Base-by-base conservation (phyloP, 35 echinoderm and acorn worm genomes). In the Apostichopus parvimensis region DNA sequence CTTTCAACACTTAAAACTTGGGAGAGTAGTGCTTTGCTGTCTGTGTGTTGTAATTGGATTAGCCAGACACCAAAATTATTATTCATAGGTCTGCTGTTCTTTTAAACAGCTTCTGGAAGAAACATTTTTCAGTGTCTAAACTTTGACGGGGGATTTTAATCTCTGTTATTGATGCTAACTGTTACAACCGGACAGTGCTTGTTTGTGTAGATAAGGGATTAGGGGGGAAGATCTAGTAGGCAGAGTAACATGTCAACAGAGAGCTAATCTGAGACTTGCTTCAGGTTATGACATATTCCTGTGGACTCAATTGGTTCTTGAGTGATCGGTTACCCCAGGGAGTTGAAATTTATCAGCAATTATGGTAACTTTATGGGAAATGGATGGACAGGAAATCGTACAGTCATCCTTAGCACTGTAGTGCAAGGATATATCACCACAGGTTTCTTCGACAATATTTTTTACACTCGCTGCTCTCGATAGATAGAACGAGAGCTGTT, bases 281-380 rank as follows among this genome's bases (percentile, higher is more conserved):
- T 84, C 81, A 59, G 81, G 81, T 84, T n/a, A 84, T 84, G 78
- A 84, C 57, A 59, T 23, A 84, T 84, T 84, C 57, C 55, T 83
- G 53, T 84, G 57, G 57, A 84, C 81, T 84, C 81, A 84, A 84
- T 84, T 56, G 5, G 81, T 58, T 57, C 57, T n/a, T 84, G 81
- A 84, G 81, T 84, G 55, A 59, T 84, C 25, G 18, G 71, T 75
- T 75, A 75, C 71, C 71, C 71, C 17, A 75, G 71, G 71, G 71
- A 75, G 71, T 75, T 75, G 71, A 58, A 83, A 58, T 84, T 84
- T 59, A 84, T 59, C 81, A 58, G 81, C 18, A 84, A 84, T 84
- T 60, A 84, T 59, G 81, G 81, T 75, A 75, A 75, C 71, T 75
- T 75, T 75, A 75, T 75, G 71, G 71, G 71, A 75, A 75, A 75